Conservation (phyloP, 2,797 vertebrate species). For the Jordanella pulchra region DNA sequence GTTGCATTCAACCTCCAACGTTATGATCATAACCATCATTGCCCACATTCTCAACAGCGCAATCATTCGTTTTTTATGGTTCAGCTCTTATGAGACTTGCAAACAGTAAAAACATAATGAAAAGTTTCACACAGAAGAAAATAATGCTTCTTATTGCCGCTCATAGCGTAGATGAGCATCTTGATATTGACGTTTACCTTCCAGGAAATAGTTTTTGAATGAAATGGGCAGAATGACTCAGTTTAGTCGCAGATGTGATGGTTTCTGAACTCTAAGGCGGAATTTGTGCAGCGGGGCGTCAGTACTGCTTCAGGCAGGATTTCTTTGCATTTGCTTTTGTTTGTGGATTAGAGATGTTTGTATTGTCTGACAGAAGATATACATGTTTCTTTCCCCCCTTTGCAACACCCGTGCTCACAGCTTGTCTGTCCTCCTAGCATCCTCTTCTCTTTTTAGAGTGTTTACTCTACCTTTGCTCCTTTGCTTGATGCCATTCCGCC, state of each 20-base stretch:
- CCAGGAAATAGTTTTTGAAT: conserved; percentile 1
- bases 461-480: conserved; percentile 35
- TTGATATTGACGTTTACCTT: conserved; percentile 4
- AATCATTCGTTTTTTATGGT: conserved; percentile 64
- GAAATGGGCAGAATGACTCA: neutral
- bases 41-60: conserved; percentile 48
- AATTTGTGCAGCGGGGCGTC: conserved; percentile 2
- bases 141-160: conserved; percentile 16
- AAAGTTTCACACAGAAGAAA: conserved; percentile 62
- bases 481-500: conserved; percentile 42
- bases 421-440: conserved; percentile 32
- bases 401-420: conserved; percentile 7
- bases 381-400: conserved; percentile 20
- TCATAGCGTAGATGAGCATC: conserved; percentile 6
- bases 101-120: conserved; percentile 72
- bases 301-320: conserved; percentile 15
- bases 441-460: conserved; percentile 35
- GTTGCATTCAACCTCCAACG: conserved; percentile 59
- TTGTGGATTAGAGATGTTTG: conserved; percentile 40
- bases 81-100: conserved; percentile 48
- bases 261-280: conserved; percentile 1
- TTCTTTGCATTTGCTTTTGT: conserved; percentile 28
- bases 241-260: neutral
- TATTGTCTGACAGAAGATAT: conserved; percentile 39
- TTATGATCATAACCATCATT: conserved; percentile 64